Conservation (phyloP, 2,113 vertebrate genomes). For the Hassar affinis region DNA sequence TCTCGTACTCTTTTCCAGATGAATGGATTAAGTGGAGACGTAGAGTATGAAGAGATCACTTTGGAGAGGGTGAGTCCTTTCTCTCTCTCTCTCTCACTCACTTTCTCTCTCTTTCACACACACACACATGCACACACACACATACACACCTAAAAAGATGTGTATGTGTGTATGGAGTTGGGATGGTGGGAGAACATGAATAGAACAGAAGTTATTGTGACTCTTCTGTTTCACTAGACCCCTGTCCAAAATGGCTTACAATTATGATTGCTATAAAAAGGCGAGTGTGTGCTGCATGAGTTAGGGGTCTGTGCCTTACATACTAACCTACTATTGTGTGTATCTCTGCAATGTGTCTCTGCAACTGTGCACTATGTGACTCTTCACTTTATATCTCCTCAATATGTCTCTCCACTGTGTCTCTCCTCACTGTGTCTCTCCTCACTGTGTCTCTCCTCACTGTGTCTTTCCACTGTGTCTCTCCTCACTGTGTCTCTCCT, state of each 20-base stretch:
- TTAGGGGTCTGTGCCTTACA: neutral
- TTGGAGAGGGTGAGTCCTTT: slow-evolving; percentile 79
- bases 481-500: neutral
- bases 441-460: neutral
- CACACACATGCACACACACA: neutral
- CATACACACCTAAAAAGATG: neutral
- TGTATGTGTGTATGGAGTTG: slow-evolving; percentile 21
- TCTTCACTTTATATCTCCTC: neutral
- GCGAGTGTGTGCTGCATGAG: neutral
- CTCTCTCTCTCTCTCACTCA: neutral
- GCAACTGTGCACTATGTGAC: neutral
- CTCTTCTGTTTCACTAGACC: neutral
- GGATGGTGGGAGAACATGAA: neutral
- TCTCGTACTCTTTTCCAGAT: slow-evolving; percentile 69
- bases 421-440: neutral
- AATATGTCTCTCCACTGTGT: neutral
- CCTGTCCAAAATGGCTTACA: neutral
- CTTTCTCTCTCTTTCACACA: neutral
- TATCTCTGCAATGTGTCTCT: too few species aligned
- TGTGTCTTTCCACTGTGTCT: neutral
- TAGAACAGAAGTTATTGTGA: neutral
- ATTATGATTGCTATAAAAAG: neutral
- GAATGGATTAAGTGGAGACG: slow-evolving; percentile 86
- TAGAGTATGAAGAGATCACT: slow-evolving; percentile 90
- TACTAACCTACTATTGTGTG: neutral